These are phyloP conservation scores for Cassiopea xamachana DNA, from an alignment of 30 jellyfish, hydroid and myxozoan genomes.

Conservation along the genomic window DNA sequence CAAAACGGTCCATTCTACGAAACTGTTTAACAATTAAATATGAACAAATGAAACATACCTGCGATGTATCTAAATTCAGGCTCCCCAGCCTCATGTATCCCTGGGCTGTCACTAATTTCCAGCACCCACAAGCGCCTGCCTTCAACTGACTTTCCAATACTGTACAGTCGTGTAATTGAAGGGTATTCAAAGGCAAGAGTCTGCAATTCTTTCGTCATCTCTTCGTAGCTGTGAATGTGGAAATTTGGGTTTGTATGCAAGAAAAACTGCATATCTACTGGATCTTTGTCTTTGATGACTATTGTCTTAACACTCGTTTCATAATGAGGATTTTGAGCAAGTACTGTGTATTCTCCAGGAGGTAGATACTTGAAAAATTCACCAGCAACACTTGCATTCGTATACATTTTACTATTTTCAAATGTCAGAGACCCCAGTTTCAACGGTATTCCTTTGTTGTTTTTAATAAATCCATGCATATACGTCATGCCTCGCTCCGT, in stretches of 20 bases:
- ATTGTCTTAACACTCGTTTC: slow-evolving; percentile 60
- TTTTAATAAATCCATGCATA: slow-evolving; percentile 77
- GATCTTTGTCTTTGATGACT: slow-evolving; percentile 5
- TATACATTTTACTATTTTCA: slow-evolving; percentile 53
- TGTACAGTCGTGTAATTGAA: slow-evolving; percentile 73
- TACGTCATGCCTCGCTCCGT: slow-evolving; percentile 84
- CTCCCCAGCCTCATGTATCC: slow-evolving; percentile 96
- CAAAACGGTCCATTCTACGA: too few relatives aligned
- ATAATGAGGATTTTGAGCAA: slow-evolving; percentile 74
- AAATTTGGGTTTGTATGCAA: slow-evolving; percentile 60
- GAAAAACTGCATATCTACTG: slow-evolving; percentile 68
- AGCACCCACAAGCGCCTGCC: slow-evolving; percentile 90
- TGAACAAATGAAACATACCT: slow-evolving; percentile 56
- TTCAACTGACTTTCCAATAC: slow-evolving; percentile 91
- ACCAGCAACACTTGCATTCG: slow-evolving; percentile 76
- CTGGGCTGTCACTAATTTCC: slow-evolving; percentile 93
- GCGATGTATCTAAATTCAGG: slow-evolving; percentile 93
- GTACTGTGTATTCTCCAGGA: slow-evolving; percentile 86
- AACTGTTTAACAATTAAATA: too few relatives aligned
- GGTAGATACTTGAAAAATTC: slow-evolving; percentile 79
- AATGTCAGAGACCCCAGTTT: slow-evolving; percentile 70
- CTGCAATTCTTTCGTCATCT: slow-evolving; percentile 51
- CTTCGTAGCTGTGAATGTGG: slow-evolving; percentile 69
- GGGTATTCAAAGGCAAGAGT: slow-evolving; percentile 75
- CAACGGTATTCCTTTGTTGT: slow-evolving; percentile 54